These are phyloP conservation scores for Acanthochromis polyacanthus DNA, from an alignment of 2,113 vertebrate species.

Conservation along the genomic window DNA sequence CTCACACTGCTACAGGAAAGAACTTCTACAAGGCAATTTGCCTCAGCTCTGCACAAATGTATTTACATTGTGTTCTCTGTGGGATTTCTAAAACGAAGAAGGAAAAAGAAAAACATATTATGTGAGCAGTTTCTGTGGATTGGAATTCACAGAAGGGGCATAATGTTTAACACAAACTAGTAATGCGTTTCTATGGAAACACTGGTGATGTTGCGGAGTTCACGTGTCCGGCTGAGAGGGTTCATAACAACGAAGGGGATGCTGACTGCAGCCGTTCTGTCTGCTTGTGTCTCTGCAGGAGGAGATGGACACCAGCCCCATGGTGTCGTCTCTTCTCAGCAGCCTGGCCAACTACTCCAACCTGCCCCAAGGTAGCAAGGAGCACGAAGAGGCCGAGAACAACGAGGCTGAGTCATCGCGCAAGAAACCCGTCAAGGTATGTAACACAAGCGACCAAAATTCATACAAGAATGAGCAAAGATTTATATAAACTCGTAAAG, in stretches of 20 bases:
- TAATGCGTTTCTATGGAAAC: slow-evolving; percentile 8
- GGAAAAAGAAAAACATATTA: slow-evolving; percentile 8
- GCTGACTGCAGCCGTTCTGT: slow-evolving; percentile 15
- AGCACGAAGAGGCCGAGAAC: slow-evolving; percentile 98
- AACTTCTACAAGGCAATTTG: slow-evolving; percentile 47
- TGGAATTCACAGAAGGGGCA: not conserved
- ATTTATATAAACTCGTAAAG: too few relatives aligned
- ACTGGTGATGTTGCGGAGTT: not conserved
- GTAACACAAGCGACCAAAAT: not conserved
- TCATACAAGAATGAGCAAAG: too few relatives aligned
- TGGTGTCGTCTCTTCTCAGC: slow-evolving; percentile 97
- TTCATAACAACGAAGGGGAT: not conserved
- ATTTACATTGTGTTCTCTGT: slow-evolving; percentile 46
- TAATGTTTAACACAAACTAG: not conserved
- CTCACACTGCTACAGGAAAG: slow-evolving; percentile 36
- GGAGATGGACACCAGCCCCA: slow-evolving; percentile 99
- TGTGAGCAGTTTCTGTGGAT: slow-evolving; percentile 6
- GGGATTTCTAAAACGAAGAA: slow-evolving; percentile 42
- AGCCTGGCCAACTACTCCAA: slow-evolving; percentile 99
- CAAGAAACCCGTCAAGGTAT: slow-evolving; percentile 83
- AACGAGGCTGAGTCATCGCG: slow-evolving; percentile 88
- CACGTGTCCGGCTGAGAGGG: not conserved
- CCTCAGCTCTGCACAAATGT: slow-evolving; percentile 39
- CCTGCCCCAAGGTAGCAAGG: slow-evolving; percentile 95
- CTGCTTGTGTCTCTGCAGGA: slow-evolving; percentile 83